phyloP scores from a whole-genome alignment of 1,140 invertebrate genomes.

The Cydia amplana region DNA sequence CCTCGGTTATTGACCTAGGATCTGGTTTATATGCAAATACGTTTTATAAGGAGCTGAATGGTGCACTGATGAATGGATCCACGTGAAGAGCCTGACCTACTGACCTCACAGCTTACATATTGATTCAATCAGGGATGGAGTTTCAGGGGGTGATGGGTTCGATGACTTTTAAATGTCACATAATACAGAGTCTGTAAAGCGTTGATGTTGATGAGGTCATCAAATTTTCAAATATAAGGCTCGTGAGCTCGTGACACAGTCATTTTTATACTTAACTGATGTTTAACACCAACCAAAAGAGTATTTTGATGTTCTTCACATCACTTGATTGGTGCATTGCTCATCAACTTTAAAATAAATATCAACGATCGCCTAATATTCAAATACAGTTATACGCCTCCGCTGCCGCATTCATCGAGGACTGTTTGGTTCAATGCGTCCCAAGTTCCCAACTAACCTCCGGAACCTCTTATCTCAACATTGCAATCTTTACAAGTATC shows the following conservation, averaged over 20 bases:
- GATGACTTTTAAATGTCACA: background rate
- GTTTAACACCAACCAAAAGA: no score
- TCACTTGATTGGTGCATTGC: background rate
- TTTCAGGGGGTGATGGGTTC: conserved; percentile 16
- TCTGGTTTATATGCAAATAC: conserved; percentile 33
- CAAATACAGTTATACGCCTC: background rate
- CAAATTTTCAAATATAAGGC: no score
- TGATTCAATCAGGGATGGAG: conserved; percentile 1
- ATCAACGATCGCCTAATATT: background rate
- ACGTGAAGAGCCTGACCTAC: conserved; percentile 35
- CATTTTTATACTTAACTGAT: no score
- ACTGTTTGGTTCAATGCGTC: conserved; percentile 25
- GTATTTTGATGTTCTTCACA: no score
- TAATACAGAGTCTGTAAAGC: background rate
- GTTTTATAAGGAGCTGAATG: conserved; percentile 32
- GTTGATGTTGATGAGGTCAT: no score
- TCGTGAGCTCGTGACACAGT: no score
- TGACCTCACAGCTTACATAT: conserved; percentile 32
- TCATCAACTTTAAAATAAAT: background rate
- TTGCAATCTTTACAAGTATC: background rate
- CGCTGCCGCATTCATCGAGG: background rate
- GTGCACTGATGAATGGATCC: conserved; percentile 33
- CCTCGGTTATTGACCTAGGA: conserved; percentile 38
- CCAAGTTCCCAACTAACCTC: conserved; percentile 7
- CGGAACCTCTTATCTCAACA: background rate